phyloP scores from a whole-genome alignment of 2,888 invertebrate genomes.

The Microplitis manilae region DNA sequence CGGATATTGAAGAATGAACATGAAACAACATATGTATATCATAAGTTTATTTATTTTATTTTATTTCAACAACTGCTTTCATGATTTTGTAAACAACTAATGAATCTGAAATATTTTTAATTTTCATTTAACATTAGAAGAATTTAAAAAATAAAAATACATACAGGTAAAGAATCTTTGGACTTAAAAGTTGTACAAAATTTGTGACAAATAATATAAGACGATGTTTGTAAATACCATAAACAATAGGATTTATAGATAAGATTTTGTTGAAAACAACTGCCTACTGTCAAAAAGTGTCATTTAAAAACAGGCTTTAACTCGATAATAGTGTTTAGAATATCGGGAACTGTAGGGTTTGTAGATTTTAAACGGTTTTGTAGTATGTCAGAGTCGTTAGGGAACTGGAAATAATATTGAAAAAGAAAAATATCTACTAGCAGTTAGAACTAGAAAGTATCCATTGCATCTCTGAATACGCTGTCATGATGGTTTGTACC shows the following conservation, averaged over 20 bases:
- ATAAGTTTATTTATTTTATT: background rate
- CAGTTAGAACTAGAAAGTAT: background rate
- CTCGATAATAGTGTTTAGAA: background rate
- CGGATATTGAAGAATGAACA: too few relatives aligned
- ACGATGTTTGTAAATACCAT: background rate
- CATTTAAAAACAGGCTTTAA: slow-evolving; percentile 7
- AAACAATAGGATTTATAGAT: background rate
- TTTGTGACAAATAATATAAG: background rate
- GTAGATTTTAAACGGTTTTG: background rate
- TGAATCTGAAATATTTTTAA: too few relatives aligned
- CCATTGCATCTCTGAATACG: background rate
- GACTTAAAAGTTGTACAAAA: too few relatives aligned
- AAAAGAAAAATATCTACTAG: background rate
- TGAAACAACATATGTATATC: background rate
- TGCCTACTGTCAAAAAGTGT: background rate
- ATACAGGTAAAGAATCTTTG: too few relatives aligned
- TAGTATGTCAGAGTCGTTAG: background rate
- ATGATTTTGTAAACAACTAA: too few relatives aligned
- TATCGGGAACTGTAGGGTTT: background rate
- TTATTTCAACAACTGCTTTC: too few relatives aligned
- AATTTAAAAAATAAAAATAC: too few relatives aligned
- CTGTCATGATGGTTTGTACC: background rate
- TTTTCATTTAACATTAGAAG: too few relatives aligned
- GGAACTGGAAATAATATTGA: background rate
- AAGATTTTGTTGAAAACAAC: background rate